A percentile compares a stretch with the other conserved stretches of the same genome.
These are phyloP conservation scores for Ptycholaimellus sp. DNA, from an alignment of 2,888 invertebrate species.

Conservation along the genomic window DNA sequence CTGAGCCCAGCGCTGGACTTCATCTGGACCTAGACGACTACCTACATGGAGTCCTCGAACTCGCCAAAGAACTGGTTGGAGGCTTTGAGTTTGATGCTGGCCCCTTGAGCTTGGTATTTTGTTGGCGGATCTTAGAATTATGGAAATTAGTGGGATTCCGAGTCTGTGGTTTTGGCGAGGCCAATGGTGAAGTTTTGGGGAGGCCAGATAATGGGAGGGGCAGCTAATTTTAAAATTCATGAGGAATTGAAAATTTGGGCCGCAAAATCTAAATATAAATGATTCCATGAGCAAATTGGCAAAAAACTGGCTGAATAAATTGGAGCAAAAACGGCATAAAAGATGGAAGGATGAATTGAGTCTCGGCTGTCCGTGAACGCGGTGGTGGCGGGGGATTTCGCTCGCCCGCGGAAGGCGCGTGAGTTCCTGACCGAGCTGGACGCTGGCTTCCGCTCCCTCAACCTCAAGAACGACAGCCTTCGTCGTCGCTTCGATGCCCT, in stretches of 20 bases:
- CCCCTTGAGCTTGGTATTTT: background rate
- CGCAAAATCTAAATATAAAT: too few relatives aligned
- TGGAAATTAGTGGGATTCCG: too few relatives aligned
- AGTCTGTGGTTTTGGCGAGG: too few relatives aligned
- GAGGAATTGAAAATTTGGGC: too few relatives aligned
- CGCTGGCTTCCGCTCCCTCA: constrained; percentile 62
- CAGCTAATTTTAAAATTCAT: too few relatives aligned
- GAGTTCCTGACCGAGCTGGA: constrained; percentile 61
- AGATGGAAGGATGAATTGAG: constrained; percentile 14
- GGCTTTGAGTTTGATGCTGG: background rate
- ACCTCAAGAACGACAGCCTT: constrained; percentile 66
- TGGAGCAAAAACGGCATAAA: background rate
- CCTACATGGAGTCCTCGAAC: constrained; percentile 47
- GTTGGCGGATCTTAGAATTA: background rate
- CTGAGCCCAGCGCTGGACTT: constrained; percentile 46
- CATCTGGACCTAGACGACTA: constrained; percentile 75
- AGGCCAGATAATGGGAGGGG: too few relatives aligned
- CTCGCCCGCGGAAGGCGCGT: constrained; percentile 53
- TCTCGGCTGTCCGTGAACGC: constrained; percentile 29
- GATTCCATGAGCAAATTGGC: background rate
- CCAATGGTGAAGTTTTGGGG: too few relatives aligned
- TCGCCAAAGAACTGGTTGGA: constrained; percentile 55
- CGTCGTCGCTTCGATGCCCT: constrained; percentile 43
- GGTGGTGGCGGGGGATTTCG: constrained; percentile 47
- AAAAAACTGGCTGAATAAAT: background rate